Evolutionary conservation across 2,113 vertebrate genomes (phyloP), one percentile per base, ranked within the genome.

Genomic region (Empidonax traillii): DNA sequence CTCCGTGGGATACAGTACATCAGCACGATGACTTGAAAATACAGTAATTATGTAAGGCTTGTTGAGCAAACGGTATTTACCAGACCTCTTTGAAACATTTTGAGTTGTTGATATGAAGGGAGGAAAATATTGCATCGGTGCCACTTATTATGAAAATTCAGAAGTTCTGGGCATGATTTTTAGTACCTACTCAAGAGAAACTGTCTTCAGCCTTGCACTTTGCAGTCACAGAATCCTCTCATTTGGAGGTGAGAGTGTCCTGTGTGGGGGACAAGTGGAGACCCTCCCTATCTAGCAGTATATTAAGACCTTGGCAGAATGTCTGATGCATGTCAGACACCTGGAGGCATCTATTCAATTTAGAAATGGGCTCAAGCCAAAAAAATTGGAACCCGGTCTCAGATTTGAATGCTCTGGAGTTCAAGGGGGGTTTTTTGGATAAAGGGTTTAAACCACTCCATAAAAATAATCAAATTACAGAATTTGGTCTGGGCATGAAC

Each of bases 261-360:
- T 92, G 35, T 49, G 55, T 67, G 52, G 4, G 82, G 68, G 66
- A 92, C 75, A 74, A 84, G 37, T 41, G 44, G 88, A 77, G 85
- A 65, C 55, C 27, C 27, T 84, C 85, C 35, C 75, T 78, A 33
- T 84, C 71, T 86, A 89, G 85, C 82, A 59, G 69, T 85, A 44
- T 85, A 88, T 94, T 95, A 78, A 97, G 95, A 96, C 27, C 82
- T 94, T 93, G 93, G 93, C 90, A 94, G 94, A 73, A 72, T 76
- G 30, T 67, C 79, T 93, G 80, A 75, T 87, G 66, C 47, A 55
- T 97, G 88, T 90, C 95, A 95, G 96, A 97, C 91, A 97, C 97
- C 97, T 97, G 94, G 94, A 95, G 96, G 80, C 80, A 89, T 95
- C 65, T 87, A 74, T 94, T 94, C 93, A 77, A 78, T 89, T 96